These are phyloP conservation scores for Orgyia antiqua DNA, from an alignment of 2,888 invertebrate genomes.

Conservation along the genomic window DNA sequence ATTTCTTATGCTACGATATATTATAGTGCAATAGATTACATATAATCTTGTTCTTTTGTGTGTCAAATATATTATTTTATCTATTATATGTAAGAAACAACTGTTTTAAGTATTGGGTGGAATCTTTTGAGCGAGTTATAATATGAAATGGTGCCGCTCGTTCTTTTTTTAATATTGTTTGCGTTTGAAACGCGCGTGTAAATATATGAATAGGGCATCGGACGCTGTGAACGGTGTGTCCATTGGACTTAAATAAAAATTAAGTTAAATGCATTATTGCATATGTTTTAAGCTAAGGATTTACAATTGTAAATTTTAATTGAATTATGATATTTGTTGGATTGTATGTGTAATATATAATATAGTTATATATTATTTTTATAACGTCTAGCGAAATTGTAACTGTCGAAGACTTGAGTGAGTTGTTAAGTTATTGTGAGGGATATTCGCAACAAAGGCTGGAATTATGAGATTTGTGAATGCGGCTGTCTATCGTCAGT, in stretches of 20 bases:
- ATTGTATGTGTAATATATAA: constrained; percentile 69
- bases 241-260: constrained; percentile 31
- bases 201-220: constrained; percentile 32
- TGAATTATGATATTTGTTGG: constrained; percentile 70
- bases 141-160: constrained; percentile 27
- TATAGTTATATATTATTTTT: constrained; percentile 59
- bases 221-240: constrained; percentile 12
- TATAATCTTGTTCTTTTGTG: constrained; percentile 18
- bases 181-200: constrained; percentile 50
- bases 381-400: constrained; percentile 53
- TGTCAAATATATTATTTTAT: constrained; percentile 15
- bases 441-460: constrained; percentile 18
- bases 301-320: constrained; percentile 68
- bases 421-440: constrained; percentile 34
- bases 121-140: constrained; percentile 17
- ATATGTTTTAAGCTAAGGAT: constrained; percentile 52
- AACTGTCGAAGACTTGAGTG: constrained; percentile 36
- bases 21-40: constrained; percentile 27
- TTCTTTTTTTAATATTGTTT: constrained; percentile 23
- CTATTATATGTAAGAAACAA: constrained; percentile 13
- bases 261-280: constrained; percentile 39
- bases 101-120: constrained; percentile 21
- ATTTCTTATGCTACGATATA: constrained; percentile 19
- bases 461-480: constrained; percentile 23
- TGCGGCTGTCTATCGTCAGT: constrained; percentile 19